Conservation (phyloP, 2,113 vertebrate species). For the Pionites leucogaster region DNA sequence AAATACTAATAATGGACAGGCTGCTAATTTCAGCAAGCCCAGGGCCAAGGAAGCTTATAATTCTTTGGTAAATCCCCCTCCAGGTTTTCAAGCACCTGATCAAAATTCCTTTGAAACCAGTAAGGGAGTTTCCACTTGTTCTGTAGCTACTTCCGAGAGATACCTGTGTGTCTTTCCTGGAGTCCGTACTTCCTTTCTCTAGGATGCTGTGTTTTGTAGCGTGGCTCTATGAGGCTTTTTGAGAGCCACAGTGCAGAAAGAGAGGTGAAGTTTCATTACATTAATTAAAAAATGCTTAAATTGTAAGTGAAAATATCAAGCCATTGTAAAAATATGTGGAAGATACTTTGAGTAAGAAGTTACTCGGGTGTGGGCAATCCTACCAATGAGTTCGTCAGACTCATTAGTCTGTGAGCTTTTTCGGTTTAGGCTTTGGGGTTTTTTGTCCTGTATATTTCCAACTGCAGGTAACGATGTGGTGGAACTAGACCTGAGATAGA, state of each 20-base stretch:
- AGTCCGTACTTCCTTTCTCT: neutral
- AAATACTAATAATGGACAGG: neutral
- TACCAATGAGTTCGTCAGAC: neutral
- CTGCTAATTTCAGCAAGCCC: neutral
- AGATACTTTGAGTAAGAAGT: neutral
- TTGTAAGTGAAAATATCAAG: neutral
- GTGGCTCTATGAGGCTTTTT: neutral
- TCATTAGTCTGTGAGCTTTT: neutral
- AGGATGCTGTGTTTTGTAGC: neutral
- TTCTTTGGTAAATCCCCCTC: neutral
- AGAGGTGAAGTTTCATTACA: neutral
- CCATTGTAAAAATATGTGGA: neutral
- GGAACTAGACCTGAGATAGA: neutral
- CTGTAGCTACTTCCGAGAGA: neutral
- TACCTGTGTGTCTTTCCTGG: neutral
- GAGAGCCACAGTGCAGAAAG: neutral
- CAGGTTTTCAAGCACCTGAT: neutral
- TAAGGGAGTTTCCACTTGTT: neutral
- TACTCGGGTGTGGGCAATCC: neutral
- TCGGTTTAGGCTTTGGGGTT: neutral
- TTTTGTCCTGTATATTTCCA: neutral
- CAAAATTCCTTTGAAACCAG: neutral
- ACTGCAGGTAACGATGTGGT: neutral
- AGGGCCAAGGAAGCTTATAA: neutral
- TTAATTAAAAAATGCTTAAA: neutral